Evolutionary conservation across 1,140 invertebrate genomes (phyloP).

Genomic region (Heterodera schachtii): DNA sequence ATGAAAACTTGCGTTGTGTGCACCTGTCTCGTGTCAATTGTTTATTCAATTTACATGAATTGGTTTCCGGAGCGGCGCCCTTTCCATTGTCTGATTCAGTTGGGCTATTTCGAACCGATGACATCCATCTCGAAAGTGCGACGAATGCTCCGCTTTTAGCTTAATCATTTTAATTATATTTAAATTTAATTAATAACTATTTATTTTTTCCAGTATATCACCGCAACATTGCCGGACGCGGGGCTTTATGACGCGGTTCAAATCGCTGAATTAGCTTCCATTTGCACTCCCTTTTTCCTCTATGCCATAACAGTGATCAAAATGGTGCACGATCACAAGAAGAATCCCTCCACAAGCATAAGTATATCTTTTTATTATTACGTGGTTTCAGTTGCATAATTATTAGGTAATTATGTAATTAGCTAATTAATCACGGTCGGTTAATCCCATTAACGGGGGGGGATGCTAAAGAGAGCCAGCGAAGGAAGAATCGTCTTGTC

Average conservation of each 20-base stretch:
- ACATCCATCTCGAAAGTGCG: constrained; percentile 4
- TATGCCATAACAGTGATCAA: constrained; percentile 11
- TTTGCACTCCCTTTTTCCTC: constrained; percentile 16
- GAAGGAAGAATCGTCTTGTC: too few species aligned
- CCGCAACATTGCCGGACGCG: constrained; percentile 16
- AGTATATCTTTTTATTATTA: neutral
- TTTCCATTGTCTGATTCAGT: constrained; percentile 23
- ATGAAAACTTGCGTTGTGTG: constrained; percentile 1
- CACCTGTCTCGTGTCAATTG: neutral
- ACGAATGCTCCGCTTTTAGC: neutral
- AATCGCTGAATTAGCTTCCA: neutral
- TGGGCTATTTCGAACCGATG: constrained; percentile 23
- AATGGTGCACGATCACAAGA: constrained; percentile 8
- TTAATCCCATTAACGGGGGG: too few species aligned
- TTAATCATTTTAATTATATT: too few species aligned
- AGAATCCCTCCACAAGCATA: neutral
- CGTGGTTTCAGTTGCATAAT: too few species aligned
- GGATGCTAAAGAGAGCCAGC: too few species aligned
- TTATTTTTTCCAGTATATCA: neutral
- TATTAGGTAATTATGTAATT: too few species aligned
- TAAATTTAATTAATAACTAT: too few species aligned
- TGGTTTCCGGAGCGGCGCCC: constrained; percentile 12
- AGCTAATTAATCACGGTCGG: too few species aligned
- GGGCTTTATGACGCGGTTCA: constrained; percentile 16
- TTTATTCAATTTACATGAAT: constrained; percentile 29